phyloP scores from a whole-genome alignment of 2,888 invertebrate genomes.

The Anarsia innoxiella region DNA sequence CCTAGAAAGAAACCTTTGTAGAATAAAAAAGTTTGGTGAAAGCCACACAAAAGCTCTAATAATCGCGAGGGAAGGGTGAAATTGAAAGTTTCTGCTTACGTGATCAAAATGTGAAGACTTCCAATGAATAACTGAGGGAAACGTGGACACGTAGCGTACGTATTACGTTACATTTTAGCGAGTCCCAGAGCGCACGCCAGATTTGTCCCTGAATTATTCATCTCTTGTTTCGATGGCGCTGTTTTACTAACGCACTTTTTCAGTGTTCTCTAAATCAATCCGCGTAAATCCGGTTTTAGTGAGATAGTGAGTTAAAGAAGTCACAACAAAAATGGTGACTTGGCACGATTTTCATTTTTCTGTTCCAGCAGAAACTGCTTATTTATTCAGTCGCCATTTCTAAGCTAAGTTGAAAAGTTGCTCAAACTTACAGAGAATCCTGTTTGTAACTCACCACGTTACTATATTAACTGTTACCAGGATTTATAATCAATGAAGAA shows the following conservation, averaged over 20 bases:
- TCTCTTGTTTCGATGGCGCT: conserved; percentile 32
- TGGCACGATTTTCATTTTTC: too few species aligned
- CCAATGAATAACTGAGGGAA: conserved; percentile 28
- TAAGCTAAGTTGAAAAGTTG: too few species aligned
- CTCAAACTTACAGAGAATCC: too few species aligned
- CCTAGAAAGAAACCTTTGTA: too few species aligned
- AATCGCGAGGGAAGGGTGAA: conserved; percentile 27
- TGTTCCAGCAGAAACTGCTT: too few species aligned
- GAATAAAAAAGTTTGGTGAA: too few species aligned
- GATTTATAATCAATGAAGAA: too few species aligned
- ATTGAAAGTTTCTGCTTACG: conserved; percentile 36
- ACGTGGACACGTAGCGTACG: conserved; percentile 23
- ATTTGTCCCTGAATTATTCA: conserved; percentile 53
- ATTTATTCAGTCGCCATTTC: too few species aligned
- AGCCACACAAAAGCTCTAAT: conserved; percentile 21
- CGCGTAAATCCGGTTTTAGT: conserved; percentile 3
- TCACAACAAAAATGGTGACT: too few species aligned
- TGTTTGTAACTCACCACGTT: too few species aligned
- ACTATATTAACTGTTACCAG: too few species aligned
- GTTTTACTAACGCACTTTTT: conserved; percentile 26
- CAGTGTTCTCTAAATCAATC: conserved; percentile 6
- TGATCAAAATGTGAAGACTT: conserved; percentile 33
- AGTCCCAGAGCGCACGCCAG: conserved; percentile 32
- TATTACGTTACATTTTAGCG: conserved; percentile 23
- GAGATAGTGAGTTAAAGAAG: too few species aligned